A percentile compares a stretch with the other conserved stretches of the same genome.
Conservation (phyloP, 2,888 invertebrate genomes). For the Pachycephus smyrnensis region DNA sequence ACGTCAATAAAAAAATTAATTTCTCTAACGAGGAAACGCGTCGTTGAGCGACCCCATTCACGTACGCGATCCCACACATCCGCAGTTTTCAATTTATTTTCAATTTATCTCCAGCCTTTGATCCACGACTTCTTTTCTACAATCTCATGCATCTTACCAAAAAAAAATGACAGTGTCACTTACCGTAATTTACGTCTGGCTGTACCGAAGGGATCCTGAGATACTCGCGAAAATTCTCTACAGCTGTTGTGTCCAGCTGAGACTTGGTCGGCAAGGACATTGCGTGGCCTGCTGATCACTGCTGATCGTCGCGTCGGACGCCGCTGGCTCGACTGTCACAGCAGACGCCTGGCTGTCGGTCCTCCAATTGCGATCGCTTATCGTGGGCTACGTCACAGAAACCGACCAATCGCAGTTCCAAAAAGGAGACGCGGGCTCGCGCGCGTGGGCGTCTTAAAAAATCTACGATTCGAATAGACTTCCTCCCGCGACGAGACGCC, state of each 20-base stretch:
- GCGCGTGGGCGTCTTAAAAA: slow-evolving; percentile 15
- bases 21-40: slow-evolving; percentile 47
- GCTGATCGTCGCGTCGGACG: slow-evolving; percentile 36
- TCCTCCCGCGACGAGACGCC: slow-evolving; percentile 1
- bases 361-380: slow-evolving; percentile 44
- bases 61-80: slow-evolving; percentile 24
- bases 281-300: slow-evolving; percentile 32
- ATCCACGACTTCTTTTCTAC: not conserved
- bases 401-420: slow-evolving; percentile 33
- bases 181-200: slow-evolving; percentile 88
- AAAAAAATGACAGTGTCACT: slow-evolving; percentile 53
- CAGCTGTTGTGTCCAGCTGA: slow-evolving; percentile 69
- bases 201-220: slow-evolving; percentile 89
- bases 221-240: slow-evolving; percentile 87
- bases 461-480: slow-evolving; percentile 14
- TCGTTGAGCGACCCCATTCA: slow-evolving; percentile 43
- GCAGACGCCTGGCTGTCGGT: slow-evolving; percentile 45
- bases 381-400: slow-evolving; percentile 33
- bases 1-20: slow-evolving; percentile 24
- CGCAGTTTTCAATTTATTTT: slow-evolving; percentile 13
- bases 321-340: slow-evolving; percentile 43
- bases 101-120: not conserved
- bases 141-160: not conserved
- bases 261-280: slow-evolving; percentile 42
- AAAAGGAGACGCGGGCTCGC: slow-evolving; percentile 9